Base-by-base conservation (phyloP, 2,888 invertebrate genomes). In the Erebia epiphron region DNA sequence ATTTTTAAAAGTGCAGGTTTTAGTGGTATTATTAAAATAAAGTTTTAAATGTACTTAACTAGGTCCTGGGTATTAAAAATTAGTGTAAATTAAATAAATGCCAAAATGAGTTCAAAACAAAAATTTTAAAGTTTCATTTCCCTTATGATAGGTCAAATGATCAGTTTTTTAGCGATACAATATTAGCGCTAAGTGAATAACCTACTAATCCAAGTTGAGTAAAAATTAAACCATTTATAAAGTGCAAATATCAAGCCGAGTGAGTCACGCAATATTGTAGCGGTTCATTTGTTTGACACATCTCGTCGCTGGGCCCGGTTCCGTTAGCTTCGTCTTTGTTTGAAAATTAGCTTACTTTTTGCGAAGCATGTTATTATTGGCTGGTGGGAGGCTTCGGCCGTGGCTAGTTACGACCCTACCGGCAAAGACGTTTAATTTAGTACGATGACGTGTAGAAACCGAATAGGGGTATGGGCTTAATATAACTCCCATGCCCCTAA, bases 241-340 rank as follows among this genome's bases (percentile, higher is more conserved):
- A 73, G 46, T 9, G 52, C 18, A 67, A 69, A 18, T 67, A 67
- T 69, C 66, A 72, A 71, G 58, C 41, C 49, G n/a, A 18, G 7
- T 72, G 66, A 58, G 50, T 63, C 67, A 18, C 52, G 46, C 21
- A 14, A 21, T 43, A 58, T 35, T 41, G 61, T 61, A 75, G 66
- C 73, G 71, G 72, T 70, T 61, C 64, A 52, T 71, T 68, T 73
- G 61, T 71, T 75, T 75, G 71, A 67, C 73, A 69, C 54, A 54
- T 65, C 56, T 70, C 68, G 35, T 71, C 67, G 58, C 35, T 58
- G 70, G 69, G 63, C 11, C 56, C 13, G 21, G 69, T 75, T 50
- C 75, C 73, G 75, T 76, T 76, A 72, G 18, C 49, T 60, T 66
- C 70, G 70, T 67, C 71, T 64, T 70, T 69, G 72, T 71, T 68